Evolutionary conservation across 2,888 invertebrate genomes (phyloP), one percentile per base, ranked within the genome.

Genomic region (Zygothrica quintamaculata): DNA sequence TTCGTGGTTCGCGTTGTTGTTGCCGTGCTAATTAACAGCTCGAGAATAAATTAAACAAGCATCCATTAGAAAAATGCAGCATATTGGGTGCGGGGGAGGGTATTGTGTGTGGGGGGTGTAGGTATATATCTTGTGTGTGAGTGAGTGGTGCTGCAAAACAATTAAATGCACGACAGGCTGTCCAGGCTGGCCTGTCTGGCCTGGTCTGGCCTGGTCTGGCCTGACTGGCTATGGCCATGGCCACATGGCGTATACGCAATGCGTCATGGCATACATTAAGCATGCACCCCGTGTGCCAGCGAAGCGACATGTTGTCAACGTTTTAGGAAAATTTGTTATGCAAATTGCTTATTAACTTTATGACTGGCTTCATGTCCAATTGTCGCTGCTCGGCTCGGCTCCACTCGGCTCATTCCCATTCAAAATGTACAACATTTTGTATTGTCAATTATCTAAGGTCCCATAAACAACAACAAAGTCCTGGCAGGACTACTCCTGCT

Each of bases 311-410:
- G 72, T 70, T 81, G 84, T 78, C 73, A 73, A 61, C 76, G 79
- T 84, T 80, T 74, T 79, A 62, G 65, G 69, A 69, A 70, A 84
- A 87, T 88, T 87, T 87, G 86, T 88, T 87, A 87, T 88, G 87
- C 85, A 87, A 87, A 87, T 88, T 87, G 79, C 76, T 82, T 86
- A 86, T 87, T 87, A 86, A 80, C 86, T 79, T 87, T 84, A 79
- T 72, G 84, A 62, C 80, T 60, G 53, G 44, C 60, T 37, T n/a
- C 29, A 53, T 36, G 65, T 57, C 66, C 56, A 58, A 51, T 57
- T 72, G 77, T 62, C 78, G 46, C 31, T 22, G 1, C 26, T 26
- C 12, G n/a, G n/a, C n/a, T n/a, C n/a, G 53, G 15, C 0, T 33
- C n/a, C n/a, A n/a, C n/a, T 25, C 37, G 12, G 6, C 16, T n/a